Percentiles rank a stretch among this genome's conserved stretches.
Conservation (phyloP, 2,797 vertebrate species). For the Pelobates cultripes region DNA sequence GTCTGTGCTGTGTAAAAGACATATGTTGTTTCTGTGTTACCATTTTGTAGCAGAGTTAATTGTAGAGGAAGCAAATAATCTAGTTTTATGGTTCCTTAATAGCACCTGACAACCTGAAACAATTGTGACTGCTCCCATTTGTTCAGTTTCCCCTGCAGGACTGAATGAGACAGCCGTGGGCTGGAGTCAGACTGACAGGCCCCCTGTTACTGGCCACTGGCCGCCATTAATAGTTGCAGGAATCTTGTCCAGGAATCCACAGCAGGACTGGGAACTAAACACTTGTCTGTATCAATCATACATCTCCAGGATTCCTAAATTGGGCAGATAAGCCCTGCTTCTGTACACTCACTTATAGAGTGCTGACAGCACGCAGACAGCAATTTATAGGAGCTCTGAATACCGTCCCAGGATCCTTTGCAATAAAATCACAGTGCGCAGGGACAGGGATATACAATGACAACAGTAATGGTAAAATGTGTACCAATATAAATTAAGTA, state of each 20-base stretch:
- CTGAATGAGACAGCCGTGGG: conserved; percentile 1
- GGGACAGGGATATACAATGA: conserved; percentile 3
- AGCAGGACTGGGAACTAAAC: background rate
- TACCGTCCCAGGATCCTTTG: background rate
- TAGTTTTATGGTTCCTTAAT: conserved; percentile 1
- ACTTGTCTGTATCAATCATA: conserved; percentile 42
- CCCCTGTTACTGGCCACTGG: background rate
- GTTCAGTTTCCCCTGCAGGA: background rate
- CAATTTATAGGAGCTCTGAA: background rate
- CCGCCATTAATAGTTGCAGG: conserved; percentile 15
- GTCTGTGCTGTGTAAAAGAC: background rate
- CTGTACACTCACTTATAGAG: conserved; percentile 27
- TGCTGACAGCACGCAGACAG: background rate
- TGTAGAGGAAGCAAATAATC: conserved; percentile 20
- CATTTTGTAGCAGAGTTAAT: background rate
- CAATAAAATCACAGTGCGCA: background rate
- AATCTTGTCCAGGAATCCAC: background rate
- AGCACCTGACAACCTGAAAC: conserved; percentile 3
- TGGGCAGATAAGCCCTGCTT: background rate
- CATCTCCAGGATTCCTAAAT: conserved; percentile 5
- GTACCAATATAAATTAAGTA: background rate
- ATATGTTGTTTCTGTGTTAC: background rate
- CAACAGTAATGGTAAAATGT: background rate
- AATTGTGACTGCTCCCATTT: conserved; percentile 28
- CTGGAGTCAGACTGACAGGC: conserved; percentile 5